Percentiles rank a stretch among this genome's conserved stretches.
These are phyloP conservation scores for Rhagonycha lutea DNA, from an alignment of 2,888 invertebrate species.

Conservation along the genomic window DNA sequence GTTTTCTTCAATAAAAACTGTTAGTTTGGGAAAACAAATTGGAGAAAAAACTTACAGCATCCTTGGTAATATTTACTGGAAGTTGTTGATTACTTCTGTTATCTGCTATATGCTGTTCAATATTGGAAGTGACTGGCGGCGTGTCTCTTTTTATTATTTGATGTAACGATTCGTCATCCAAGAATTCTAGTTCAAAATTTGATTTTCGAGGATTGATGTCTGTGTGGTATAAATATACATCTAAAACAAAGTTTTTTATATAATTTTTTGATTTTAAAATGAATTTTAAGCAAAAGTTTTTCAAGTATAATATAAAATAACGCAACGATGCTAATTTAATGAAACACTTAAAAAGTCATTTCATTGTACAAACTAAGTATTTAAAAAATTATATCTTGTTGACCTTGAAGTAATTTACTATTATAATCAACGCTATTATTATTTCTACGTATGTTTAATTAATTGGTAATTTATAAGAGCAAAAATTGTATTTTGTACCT, in stretches of 20 bases:
- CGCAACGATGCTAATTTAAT: not conserved
- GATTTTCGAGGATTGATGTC: not conserved
- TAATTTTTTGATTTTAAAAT: not conserved
- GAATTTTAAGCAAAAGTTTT: not conserved
- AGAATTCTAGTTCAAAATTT: conserved; percentile 8
- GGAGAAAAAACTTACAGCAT: not conserved
- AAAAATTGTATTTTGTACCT: not conserved
- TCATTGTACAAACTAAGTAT: not conserved
- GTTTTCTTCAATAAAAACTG: not conserved
- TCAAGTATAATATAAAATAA: not conserved
- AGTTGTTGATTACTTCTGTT: conserved; percentile 10
- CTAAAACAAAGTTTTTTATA: conserved; percentile 11
- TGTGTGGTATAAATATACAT: conserved; percentile 12
- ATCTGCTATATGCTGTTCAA: not conserved
- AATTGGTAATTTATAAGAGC: not conserved
- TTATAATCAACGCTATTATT: too few relatives aligned
- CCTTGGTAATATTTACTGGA: not conserved
- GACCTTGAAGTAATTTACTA: not conserved
- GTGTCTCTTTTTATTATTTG: conserved; percentile 13
- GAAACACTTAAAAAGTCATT: not conserved
- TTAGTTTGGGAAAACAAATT: not conserved
- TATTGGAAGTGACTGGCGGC: not conserved
- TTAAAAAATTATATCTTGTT: not conserved
- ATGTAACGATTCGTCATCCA: conserved; percentile 9
- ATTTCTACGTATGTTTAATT: not conserved